Conservation (phyloP, 2,888 invertebrate genomes). For the Danaus chrysippus region DNA sequence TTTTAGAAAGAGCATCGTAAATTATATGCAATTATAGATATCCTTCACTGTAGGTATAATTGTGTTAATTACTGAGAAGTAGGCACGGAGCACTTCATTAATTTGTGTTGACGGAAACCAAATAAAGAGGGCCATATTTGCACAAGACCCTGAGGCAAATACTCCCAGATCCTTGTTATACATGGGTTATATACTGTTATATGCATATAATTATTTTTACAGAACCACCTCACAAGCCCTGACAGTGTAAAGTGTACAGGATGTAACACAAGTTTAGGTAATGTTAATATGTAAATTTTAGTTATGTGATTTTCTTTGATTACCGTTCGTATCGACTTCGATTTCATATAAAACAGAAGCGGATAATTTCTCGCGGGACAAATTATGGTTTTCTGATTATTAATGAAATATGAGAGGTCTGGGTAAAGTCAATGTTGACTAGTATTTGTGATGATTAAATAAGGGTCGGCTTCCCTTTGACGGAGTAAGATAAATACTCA, state of each 20-base stretch:
- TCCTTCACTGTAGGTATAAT: constrained; percentile 10
- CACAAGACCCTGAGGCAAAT: constrained; percentile 45
- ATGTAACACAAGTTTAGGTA: too few relatives aligned
- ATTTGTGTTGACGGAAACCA: constrained; percentile 49
- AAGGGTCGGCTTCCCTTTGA: constrained; percentile 3
- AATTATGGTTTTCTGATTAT: constrained; percentile 25
- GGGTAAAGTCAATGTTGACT: constrained; percentile 27
- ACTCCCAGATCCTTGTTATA: constrained; percentile 12
- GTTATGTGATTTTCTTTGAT: too few relatives aligned
- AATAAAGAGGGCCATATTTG: constrained; percentile 61
- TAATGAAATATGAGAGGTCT: constrained; percentile 37
- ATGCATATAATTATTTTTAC: background rate
- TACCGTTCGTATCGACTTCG: too few relatives aligned
- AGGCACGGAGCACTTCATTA: constrained; percentile 54
- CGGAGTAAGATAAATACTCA: background rate
- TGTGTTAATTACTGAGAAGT: constrained; percentile 32
- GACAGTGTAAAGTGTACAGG: too few relatives aligned
- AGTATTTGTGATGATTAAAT: constrained; percentile 19
- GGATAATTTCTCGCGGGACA: constrained; percentile 18
- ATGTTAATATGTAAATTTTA: too few relatives aligned
- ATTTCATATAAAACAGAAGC: constrained; percentile 13
- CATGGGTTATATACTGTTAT: background rate
- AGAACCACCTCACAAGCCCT: too few relatives aligned
- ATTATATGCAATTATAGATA: too few relatives aligned
- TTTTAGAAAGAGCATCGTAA: too few relatives aligned